phyloP scores from a whole-genome alignment of 2,113 vertebrate genomes.

The Dasypus novemcinctus region DNA sequence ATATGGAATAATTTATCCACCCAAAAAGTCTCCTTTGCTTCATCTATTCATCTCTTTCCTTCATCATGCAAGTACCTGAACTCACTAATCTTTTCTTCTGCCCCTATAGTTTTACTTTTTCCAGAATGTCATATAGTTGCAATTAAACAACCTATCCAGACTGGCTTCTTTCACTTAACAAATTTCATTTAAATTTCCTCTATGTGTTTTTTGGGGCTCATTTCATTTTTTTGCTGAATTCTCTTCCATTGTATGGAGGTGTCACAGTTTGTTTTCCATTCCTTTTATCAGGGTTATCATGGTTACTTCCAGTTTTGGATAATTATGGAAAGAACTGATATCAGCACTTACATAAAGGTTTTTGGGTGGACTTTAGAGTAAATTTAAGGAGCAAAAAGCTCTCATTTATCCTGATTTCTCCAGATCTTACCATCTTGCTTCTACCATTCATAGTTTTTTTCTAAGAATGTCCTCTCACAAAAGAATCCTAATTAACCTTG shows the following conservation, averaged over 20 bases:
- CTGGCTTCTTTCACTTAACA: not conserved
- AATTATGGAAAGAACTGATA: not conserved
- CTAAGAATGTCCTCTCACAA: not conserved
- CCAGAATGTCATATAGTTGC: not conserved
- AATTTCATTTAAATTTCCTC: not conserved
- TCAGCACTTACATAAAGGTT: not conserved
- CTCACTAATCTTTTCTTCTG: not conserved
- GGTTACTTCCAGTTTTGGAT: not conserved
- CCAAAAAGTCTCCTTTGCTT: not conserved
- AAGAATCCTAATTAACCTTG: not conserved
- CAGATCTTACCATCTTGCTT: not conserved
- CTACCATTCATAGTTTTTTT: not conserved
- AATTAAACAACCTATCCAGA: not conserved
- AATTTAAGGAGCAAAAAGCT: not conserved
- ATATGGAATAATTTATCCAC: not conserved
- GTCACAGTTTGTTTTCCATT: not conserved
- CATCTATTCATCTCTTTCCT: not conserved
- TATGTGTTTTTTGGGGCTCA: not conserved
- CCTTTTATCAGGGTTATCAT: not conserved
- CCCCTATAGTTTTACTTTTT: too few relatives aligned
- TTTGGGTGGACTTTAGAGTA: not conserved
- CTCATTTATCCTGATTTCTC: not conserved
- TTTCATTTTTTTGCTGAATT: not conserved
- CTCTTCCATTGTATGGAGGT: not conserved
- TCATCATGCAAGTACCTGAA: rapidly evolving